phyloP scores from a whole-genome alignment of 2,797 vertebrate genomes.

The Chaetophractus vellerosus region DNA sequence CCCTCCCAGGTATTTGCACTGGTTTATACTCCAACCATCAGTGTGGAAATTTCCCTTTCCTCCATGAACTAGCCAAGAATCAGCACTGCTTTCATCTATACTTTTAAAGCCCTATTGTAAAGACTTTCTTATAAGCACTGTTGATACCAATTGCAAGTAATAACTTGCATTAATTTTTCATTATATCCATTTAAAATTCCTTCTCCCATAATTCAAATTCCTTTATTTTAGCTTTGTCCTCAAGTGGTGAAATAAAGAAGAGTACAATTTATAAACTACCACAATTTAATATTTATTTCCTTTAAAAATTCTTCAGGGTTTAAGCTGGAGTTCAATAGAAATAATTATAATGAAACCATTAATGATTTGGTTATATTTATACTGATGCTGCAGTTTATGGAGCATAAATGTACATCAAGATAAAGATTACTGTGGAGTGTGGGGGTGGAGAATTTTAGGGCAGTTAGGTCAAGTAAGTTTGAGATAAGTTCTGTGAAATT shows the following conservation, averaged over 20 bases:
- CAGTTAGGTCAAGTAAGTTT: not conserved
- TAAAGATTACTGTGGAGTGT: not conserved
- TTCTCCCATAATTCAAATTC: slow-evolving; percentile 34
- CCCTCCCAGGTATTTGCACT: not conserved
- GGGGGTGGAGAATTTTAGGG: not conserved
- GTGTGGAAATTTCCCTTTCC: not conserved
- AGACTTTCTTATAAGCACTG: not conserved
- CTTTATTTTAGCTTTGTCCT: not conserved
- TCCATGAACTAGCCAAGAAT: not conserved
- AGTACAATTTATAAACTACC: not conserved
- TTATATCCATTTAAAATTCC: slow-evolving; percentile 45
- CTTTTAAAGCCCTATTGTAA: slow-evolving; percentile 29
- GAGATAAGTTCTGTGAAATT: not conserved
- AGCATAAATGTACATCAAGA: not conserved
- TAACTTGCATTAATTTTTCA: slow-evolving; percentile 44
- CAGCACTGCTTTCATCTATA: not conserved
- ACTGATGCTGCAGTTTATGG: not conserved
- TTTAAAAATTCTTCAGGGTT: not conserved
- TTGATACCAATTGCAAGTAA: not conserved
- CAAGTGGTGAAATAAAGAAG: not conserved
- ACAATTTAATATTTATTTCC: slow-evolving; percentile 4
- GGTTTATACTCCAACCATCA: not conserved
- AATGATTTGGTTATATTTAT: not conserved
- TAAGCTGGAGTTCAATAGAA: not conserved
- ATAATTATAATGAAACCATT: not conserved